Conservation (phyloP, 2,797 vertebrate genomes). For the Cyclopterus lumpus region DNA sequence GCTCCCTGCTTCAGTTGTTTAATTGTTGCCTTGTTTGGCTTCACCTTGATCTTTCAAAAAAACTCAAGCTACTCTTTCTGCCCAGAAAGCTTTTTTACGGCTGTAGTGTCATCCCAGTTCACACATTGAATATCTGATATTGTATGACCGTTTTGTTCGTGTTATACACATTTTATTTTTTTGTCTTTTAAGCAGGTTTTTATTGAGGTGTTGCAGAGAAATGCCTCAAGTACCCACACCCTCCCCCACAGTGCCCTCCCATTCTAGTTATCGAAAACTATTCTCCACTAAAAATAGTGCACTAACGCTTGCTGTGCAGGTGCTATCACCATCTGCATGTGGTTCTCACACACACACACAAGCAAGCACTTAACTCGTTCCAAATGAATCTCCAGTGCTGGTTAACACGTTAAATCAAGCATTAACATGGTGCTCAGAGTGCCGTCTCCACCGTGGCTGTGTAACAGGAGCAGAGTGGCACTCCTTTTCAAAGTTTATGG, state of each 20-base stretch:
- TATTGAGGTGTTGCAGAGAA: slow-evolving; percentile 72
- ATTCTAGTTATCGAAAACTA: slow-evolving; percentile 30
- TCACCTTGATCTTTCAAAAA: slow-evolving; percentile 33
- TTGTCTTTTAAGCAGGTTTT: slow-evolving; percentile 94
- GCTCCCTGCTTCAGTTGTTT: slow-evolving; percentile 4
- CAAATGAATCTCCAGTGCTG: slow-evolving; percentile 54
- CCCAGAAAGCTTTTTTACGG: background rate
- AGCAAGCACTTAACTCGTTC: slow-evolving; percentile 50
- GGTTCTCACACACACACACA: slow-evolving; percentile 78
- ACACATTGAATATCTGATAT: slow-evolving; percentile 42
- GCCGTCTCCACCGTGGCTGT: slow-evolving; percentile 58
- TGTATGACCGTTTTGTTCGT: slow-evolving; percentile 60
- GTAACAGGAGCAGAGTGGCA: slow-evolving; percentile 74
- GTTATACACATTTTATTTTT: slow-evolving; percentile 61
- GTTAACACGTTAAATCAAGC: slow-evolving; percentile 84
- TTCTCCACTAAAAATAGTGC: slow-evolving; percentile 37
- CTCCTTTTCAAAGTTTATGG: slow-evolving; percentile 60
- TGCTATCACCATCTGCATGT: slow-evolving; percentile 68
- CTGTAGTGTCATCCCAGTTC: slow-evolving; percentile 38
- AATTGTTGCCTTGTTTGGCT: slow-evolving; percentile 15
- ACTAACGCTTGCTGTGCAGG: slow-evolving; percentile 58
- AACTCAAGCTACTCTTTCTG: slow-evolving; percentile 30
- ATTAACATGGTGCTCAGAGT: slow-evolving; percentile 75
- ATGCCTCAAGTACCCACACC: slow-evolving; percentile 67
- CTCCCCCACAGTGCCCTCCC: slow-evolving; percentile 50